phyloP scores from a whole-genome alignment of 2,113 vertebrate genomes.

The Climacteris rufus region DNA sequence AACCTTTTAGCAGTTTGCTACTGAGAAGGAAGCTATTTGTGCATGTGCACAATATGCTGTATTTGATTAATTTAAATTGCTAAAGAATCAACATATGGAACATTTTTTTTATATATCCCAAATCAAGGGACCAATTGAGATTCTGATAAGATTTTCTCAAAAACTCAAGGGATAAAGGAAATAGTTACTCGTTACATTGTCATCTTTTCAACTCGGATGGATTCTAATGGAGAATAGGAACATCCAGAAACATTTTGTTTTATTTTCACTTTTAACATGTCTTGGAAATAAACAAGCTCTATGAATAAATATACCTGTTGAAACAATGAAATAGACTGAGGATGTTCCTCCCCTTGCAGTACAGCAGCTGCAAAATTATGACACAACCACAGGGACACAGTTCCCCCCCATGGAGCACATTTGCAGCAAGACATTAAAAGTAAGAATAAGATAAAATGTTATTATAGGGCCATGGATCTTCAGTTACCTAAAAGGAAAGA shows the following conservation, averaged over 20 bases:
- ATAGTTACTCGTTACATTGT: not conserved
- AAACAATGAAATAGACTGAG: not conserved
- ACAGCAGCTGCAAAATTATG: conserved; percentile 1
- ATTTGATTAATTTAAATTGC: conserved; percentile 35
- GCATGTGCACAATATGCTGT: not conserved
- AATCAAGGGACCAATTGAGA: not conserved
- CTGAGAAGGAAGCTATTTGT: not conserved
- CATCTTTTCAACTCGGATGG: conserved; percentile 10
- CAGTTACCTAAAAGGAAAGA: conserved; percentile 11
- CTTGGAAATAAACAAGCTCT: not conserved
- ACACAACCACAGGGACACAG: not conserved
- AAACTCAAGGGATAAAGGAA: not conserved
- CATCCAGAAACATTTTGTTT: conserved; percentile 1
- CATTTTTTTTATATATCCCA: not conserved
- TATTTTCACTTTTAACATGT: conserved; percentile 42
- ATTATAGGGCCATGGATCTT: conserved; percentile 37
- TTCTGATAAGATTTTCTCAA: not conserved
- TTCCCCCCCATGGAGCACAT: not conserved
- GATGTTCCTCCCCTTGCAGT: not conserved
- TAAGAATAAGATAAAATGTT: conserved; percentile 47
- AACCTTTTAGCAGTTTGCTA: not conserved
- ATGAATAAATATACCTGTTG: conserved; percentile 10
- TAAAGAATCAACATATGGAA: not conserved
- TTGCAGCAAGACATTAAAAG: not conserved
- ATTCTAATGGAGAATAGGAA: not conserved